Evolutionary conservation across 2,888 invertebrate genomes (phyloP), one percentile per base, ranked within the genome.

Genomic region (Noctua janthe): DNA sequence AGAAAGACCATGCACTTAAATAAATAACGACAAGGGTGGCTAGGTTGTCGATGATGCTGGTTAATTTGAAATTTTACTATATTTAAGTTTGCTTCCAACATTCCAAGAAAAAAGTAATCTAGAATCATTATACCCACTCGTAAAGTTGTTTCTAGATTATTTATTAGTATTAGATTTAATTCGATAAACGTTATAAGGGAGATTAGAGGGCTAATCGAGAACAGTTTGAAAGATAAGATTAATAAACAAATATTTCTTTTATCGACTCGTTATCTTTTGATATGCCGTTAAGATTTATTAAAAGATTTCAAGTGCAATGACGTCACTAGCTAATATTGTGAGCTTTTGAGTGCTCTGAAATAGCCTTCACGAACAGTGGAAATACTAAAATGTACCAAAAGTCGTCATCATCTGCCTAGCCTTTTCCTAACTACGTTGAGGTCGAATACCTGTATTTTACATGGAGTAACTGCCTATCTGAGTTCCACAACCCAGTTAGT

Each of bases 241-340:
- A 54, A 13, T 47, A 39, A 29, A 54, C 0, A 49, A 72, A 39
- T 49, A 29, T 56, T 66, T 5, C 0, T 47, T 23, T 78, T 23
- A 80, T 80, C 35, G 15, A 39, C 13, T 39, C 54, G 35, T 80
- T 49, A 54, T 70, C 23, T 47, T 80, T 79, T 64, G 62, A 70
- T 64, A 35, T 1, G 70, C 79, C 62, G 80, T 66, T 56, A 80
- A 49, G 43, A 49, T 69, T 67, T 56, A 39, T 54, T 29, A 54
- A 15, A 29, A n/a, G 54, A 67, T 67, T 54, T 66, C 29, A 11
- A 23, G 35, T 43, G 17, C 69, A 64, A 43, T 43, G 43, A 66
- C 23, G 23, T 75, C 54, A 43, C 1, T n/a, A 35, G 8, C 3
- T n/a, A 51, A 15, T 7, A 17, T 35, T 17, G 3, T 49, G 10